A percentile compares a stretch with the other conserved stretches of the same genome.
These are phyloP conservation scores for Cephalopholis sonnerati DNA, from an alignment of 2,113 vertebrate genomes.

Conservation along the genomic window DNA sequence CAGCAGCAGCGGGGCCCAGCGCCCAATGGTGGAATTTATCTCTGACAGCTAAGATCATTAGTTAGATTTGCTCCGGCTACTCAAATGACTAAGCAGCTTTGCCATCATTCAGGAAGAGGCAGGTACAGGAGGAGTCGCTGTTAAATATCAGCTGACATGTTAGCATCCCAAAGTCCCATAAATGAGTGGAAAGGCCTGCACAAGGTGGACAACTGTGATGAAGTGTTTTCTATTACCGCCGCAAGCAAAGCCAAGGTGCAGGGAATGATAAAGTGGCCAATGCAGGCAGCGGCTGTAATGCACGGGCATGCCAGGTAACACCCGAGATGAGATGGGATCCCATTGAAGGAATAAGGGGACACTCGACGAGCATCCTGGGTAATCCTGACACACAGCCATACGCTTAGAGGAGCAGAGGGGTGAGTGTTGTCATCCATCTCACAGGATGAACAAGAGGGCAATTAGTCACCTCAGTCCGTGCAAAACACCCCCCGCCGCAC, in stretches of 20 bases:
- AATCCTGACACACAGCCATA: conserved; percentile 36
- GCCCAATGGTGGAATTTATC: conserved; percentile 66
- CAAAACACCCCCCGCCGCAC: background rate
- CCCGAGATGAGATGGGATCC: conserved; percentile 58
- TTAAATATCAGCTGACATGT: conserved; percentile 66
- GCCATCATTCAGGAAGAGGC: conserved; percentile 50
- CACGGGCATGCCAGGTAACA: conserved; percentile 48
- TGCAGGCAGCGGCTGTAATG: conserved; percentile 47
- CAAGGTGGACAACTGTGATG: conserved; percentile 64
- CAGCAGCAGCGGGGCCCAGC: conserved; percentile 23
- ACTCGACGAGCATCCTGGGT: conserved; percentile 53
- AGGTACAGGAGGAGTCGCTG: conserved; percentile 49
- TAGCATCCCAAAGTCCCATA: conserved; percentile 53
- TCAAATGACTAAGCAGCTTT: conserved; percentile 69
- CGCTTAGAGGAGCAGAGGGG: conserved; percentile 38
- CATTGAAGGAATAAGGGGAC: conserved; percentile 48
- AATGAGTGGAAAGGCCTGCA: conserved; percentile 53
- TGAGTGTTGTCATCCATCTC: conserved; percentile 48
- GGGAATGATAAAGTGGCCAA: conserved; percentile 54
- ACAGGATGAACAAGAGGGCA: conserved; percentile 57
- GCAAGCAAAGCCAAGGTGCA: conserved; percentile 62
- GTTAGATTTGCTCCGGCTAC: conserved; percentile 63
- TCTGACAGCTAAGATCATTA: conserved; percentile 69
- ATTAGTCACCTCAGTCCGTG: conserved; percentile 51
- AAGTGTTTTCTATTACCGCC: conserved; percentile 70